Base-by-base conservation (phyloP, 2,888 invertebrate species). In the Parochlus steinenii region DNA sequence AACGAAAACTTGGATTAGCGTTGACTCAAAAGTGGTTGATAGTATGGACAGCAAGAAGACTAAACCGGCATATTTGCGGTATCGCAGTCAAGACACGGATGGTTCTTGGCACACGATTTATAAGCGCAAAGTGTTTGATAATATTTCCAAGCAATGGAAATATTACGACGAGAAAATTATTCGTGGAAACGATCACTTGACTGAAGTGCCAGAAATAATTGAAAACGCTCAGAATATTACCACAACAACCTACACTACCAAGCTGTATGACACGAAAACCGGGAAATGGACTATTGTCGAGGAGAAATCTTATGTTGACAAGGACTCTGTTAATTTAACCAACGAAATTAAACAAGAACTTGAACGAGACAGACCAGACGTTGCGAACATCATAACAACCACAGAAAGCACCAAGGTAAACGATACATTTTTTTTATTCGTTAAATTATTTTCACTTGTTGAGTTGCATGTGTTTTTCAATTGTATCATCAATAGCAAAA, bases 161-260 rank as follows among this genome's bases (percentile, higher is more conserved):
- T 53, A 64, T 29, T 54, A 63, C 39, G 66, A 67, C 44, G 65
- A 67, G 44, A 64, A 62, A 48, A 58, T 62, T 6, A 63, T 65
- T 37, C 61, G 63, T 43, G 61, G 61, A 44, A 47, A 47, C 40
- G 44, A 47, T 12, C 26, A 22, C 8, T 16, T 24, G 12, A 17
- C 23, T 11, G 36, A 40, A n/a, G 53, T 55, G 44, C 57, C 58
- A 38, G 55, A 58, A 50, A 53, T 59, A 48, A 53, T 54, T 37
- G 59, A 59, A 53, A 59, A 59, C 54, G 53, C 54, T 51, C 56
- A 55, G 32, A 58, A 59, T 41, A 54, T 53, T 18, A 59, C 59
- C 22, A 58, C 53, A 34, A 59, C 59, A 38, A 59, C 59, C 26
- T 59, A 58, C 37, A 57, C 57, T 28, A 58, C 59, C 12, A 59